Percentiles rank a stretch among this genome's conserved stretches.
These are phyloP conservation scores for Spizella passerina DNA, from an alignment of 2,797 vertebrate species.

Conservation along the genomic window DNA sequence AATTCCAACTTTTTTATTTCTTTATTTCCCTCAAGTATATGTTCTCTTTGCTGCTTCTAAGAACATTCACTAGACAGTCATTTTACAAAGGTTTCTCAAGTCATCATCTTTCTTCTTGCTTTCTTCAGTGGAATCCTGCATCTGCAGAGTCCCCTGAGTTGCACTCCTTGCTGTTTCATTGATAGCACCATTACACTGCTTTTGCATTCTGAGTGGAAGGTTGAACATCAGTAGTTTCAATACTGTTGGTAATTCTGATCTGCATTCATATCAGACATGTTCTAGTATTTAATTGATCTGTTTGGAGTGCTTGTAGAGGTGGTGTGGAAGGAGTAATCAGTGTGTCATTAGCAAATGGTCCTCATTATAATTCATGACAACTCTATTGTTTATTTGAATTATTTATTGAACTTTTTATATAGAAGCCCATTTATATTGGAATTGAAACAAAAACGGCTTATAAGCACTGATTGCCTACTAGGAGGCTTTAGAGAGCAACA, in stretches of 20 bases:
- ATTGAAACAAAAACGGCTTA: background rate
- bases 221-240: background rate
- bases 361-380: background rate
- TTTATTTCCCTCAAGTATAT: background rate
- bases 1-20: background rate
- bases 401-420: background rate
- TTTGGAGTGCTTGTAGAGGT: background rate
- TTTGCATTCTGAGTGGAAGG: background rate
- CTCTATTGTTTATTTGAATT: background rate
- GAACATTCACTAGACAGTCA: background rate
- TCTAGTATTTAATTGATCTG: background rate
- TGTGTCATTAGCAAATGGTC: background rate
- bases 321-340: background rate
- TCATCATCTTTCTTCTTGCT: background rate
- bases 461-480: background rate
- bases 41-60: background rate
- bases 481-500: background rate
- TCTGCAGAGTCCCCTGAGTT: background rate
- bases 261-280: fast-evolving
- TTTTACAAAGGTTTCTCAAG: background rate
- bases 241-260: background rate
- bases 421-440: background rate
- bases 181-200: background rate
- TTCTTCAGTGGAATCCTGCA: background rate
- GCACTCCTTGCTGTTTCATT: background rate